Percentiles rank a stretch among this genome's conserved stretches.
Evolutionary conservation across 2,888 invertebrate genomes (phyloP).

Genomic region (Sepioteuthis lessoniana): DNA sequence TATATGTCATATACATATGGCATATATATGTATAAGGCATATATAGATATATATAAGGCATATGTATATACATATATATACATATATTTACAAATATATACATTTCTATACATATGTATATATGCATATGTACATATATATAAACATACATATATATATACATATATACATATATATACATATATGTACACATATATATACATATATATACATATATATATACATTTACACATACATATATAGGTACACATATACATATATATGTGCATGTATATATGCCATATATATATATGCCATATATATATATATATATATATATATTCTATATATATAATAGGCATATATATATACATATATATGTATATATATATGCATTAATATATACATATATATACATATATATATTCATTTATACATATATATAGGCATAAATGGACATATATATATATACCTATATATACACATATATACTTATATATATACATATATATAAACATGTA

Average conservation of each 20-base stretch:
- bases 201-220: slow-evolving; percentile 2
- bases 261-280: neutral
- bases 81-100: too few species aligned
- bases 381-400: too few species aligned
- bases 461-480: neutral
- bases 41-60: too few species aligned
- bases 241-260: neutral
- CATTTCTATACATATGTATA: neutral
- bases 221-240: neutral
- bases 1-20: too few species aligned
- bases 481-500: neutral
- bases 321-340: neutral
- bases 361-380: too few species aligned
- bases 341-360: neutral
- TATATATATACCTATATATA: neutral
- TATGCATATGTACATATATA: neutral
- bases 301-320: slow-evolving; percentile 11
- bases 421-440: too few species aligned
- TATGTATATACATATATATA: too few species aligned
- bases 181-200: neutral
- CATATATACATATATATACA: neutral
- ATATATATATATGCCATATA: neutral
- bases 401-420: too few species aligned
- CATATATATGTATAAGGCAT: too few species aligned
- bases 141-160: neutral